A percentile compares a stretch with the other conserved stretches of the same genome.
Evolutionary conservation across 2,797 vertebrate genomes (phyloP).

Genomic region (Sylvia borin): DNA sequence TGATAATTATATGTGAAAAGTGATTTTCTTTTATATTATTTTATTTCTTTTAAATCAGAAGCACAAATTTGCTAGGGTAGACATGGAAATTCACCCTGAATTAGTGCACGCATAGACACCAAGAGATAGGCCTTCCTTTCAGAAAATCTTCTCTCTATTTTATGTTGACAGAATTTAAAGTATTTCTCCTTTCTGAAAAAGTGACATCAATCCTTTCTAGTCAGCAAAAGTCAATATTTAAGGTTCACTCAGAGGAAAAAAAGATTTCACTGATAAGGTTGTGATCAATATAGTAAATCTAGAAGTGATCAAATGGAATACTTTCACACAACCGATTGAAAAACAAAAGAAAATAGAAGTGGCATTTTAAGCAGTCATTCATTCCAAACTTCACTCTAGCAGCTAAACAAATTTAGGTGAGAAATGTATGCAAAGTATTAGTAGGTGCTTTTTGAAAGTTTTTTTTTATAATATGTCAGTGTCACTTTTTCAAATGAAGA

Average conservation of each 20-base stretch:
- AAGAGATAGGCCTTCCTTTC: background rate
- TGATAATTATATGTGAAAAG: background rate
- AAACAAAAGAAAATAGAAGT: background rate
- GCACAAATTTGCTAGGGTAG: background rate
- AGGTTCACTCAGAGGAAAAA: background rate
- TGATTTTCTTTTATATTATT: background rate
- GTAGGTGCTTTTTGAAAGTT: slow-evolving; percentile 18
- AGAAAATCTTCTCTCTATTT: background rate
- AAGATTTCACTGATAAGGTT: background rate
- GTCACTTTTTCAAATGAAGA: slow-evolving; percentile 21
- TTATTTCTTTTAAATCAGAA: background rate
- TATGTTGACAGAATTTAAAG: background rate
- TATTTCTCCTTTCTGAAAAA: background rate
- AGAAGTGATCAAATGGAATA: background rate
- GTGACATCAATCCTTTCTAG: background rate
- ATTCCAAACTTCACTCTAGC: slow-evolving; percentile 4
- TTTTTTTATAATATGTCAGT: slow-evolving; percentile 24
- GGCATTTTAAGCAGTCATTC: background rate
- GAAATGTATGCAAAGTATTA: slow-evolving; percentile 67
- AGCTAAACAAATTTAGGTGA: slow-evolving; percentile 45
- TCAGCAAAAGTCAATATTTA: background rate
- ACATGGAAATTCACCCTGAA: background rate
- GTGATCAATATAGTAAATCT: background rate
- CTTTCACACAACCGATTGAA: background rate
- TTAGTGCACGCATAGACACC: background rate